Base-by-base conservation (phyloP, 2,797 vertebrate genomes). In the Hypotaenidia okinawae region DNA sequence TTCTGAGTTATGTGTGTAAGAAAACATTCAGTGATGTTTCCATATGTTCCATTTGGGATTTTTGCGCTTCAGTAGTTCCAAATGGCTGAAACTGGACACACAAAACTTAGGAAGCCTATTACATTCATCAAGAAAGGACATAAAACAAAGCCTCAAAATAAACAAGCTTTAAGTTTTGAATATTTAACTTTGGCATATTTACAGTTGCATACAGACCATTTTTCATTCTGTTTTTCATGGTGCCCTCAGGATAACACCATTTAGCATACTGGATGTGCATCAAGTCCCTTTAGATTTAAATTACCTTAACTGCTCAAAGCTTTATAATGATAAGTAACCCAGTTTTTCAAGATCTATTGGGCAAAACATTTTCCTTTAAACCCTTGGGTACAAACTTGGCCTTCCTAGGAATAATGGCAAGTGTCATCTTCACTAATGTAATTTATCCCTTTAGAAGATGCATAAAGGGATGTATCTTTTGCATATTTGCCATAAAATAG, bases 151-250 rank as follows among this genome's bases (percentile, higher is more conserved):
- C 17, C 28, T 74, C 51, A 78, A 78, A 93, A 80, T 21, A 83
- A 94, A 82, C 8, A 62, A 85, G 23, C 77, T 75, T 77, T 45
- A 70, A 87, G 57, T 70, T 83, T 72, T 72, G 41, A 80, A 85
- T 91, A 91, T 87, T 96, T 94, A 87, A 92, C 83, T 94, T 13
- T 64, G 25, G 4, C n/a, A 39, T 84, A 86, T 92, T 94, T 93
- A 78, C 32, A 74, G 85, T 74, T 35, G 11, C 25, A 70, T 30
- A 45, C 27, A 77, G 57, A 57, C 19, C 6, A 61, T 87, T 93
- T 94, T 86, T 94, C 35, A 41, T 85, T 83, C 18, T 64, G 18
- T 80, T 94, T 91, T 84, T 90, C 51, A 55, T 35, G 7, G 28
- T 78, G 18, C 16, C 54, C 25, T 81, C 32, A 61, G 45, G 77